Conservation (phyloP, 2,113 vertebrate species). For the Stegastes partitus region DNA sequence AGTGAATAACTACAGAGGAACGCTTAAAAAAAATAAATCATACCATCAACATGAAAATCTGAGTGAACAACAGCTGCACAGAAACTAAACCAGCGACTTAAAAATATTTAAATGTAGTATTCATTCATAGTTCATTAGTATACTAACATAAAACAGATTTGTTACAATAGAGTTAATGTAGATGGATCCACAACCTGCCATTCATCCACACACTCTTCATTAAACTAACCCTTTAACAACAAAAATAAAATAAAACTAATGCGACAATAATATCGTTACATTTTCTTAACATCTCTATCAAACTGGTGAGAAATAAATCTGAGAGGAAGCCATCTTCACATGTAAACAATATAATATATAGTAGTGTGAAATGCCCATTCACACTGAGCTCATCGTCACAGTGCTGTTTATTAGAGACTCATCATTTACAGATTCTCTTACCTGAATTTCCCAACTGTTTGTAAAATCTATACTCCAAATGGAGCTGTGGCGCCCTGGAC, state of each 20-base stretch:
- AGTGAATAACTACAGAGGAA: background rate
- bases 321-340: background rate
- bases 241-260: background rate
- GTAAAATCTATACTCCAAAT: conserved; percentile 99
- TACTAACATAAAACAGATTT: too few relatives aligned
- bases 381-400: background rate
- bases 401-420: background rate
- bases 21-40: too few relatives aligned
- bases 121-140: too few relatives aligned
- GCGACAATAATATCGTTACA: background rate
- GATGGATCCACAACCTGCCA: too few relatives aligned
- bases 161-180: too few relatives aligned
- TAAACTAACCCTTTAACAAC: too few relatives aligned
- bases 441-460: conserved; percentile 98
- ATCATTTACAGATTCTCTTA: conserved; percentile 66
- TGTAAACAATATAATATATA: background rate
- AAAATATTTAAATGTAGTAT: too few relatives aligned
- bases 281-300: background rate
- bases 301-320: background rate
- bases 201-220: too few relatives aligned
- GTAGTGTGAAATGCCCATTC: background rate
- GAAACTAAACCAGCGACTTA: too few relatives aligned
- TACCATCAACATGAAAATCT: too few relatives aligned
- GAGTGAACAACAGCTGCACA: too few relatives aligned
- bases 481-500: conserved; percentile 96